A percentile compares a stretch with the other conserved stretches of the same genome.
Conservation (phyloP, 2,797 vertebrate genomes). For the Paramormyrops hopkinsi region DNA sequence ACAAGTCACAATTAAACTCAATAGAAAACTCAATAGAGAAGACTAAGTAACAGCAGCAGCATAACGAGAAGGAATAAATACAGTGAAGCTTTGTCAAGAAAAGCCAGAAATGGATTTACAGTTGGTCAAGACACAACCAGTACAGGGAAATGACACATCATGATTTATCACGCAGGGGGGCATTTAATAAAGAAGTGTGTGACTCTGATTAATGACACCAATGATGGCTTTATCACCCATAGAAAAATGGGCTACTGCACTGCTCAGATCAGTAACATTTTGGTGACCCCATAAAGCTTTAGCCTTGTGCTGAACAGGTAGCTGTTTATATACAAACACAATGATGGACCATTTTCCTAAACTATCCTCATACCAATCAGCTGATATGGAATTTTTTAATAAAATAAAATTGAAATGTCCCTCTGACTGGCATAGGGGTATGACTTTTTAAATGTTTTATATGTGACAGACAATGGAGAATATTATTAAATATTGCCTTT, state of each 20-base stretch:
- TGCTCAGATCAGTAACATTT: not conserved
- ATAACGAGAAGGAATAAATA: not conserved
- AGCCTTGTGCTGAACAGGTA: not conserved
- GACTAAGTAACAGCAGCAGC: not conserved
- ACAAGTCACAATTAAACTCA: not conserved
- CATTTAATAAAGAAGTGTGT: not conserved
- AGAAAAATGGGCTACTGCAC: not conserved
- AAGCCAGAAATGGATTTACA: not conserved
- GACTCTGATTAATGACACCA: not conserved
- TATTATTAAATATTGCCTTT: constrained; percentile 1
- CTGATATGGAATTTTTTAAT: not conserved
- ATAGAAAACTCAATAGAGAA: not conserved
- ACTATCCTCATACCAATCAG: not conserved
- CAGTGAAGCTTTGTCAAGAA: not conserved
- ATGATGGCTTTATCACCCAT: not conserved
- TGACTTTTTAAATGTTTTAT: constrained; percentile 13
- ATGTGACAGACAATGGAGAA: not conserved
- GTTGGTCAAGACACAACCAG: not conserved
- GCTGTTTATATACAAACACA: not conserved
- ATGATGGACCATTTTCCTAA: not conserved
- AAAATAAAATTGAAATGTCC: constrained; percentile 11
- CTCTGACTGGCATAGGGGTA: not conserved
- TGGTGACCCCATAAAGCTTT: not conserved
- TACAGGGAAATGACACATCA: not conserved
- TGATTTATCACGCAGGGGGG: not conserved